These are phyloP conservation scores for Euclidia mi DNA, from an alignment of 2,888 invertebrate genomes.

Conservation along the genomic window DNA sequence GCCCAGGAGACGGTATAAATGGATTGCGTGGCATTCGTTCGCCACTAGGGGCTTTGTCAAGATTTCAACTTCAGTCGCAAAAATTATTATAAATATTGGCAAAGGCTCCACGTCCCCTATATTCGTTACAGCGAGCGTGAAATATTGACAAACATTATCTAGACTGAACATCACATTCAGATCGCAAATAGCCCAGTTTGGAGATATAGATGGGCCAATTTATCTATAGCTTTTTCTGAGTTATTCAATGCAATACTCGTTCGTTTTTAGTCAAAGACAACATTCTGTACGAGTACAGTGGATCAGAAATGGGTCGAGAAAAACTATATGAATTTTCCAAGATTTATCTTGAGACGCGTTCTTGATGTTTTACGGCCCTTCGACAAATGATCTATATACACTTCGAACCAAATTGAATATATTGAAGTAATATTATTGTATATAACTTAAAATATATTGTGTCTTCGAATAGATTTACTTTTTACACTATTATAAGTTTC, in stretches of 20 bases:
- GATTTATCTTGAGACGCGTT: conserved; percentile 42
- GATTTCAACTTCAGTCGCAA: conserved; percentile 48
- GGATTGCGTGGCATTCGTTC: conserved; percentile 58
- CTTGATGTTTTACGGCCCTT: conserved; percentile 43
- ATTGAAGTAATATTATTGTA: no score
- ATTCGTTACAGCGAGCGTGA: conserved; percentile 30
- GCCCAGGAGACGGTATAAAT: conserved; percentile 68
- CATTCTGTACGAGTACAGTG: conserved; percentile 40
- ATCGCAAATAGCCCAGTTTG: conserved; percentile 53
- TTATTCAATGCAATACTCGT: conserved; percentile 52
- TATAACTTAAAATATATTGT: no score
- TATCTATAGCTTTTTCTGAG: conserved; percentile 50
- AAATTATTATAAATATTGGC: conserved; percentile 57
- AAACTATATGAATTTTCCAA: conserved; percentile 48
- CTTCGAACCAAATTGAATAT: conserved; percentile 3
- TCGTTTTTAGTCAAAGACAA: conserved; percentile 48
- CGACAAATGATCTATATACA: conserved; percentile 32
- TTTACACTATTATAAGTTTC: no score
- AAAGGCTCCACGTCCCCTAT: conserved; percentile 24
- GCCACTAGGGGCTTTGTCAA: conserved; percentile 56
- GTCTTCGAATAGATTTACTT: no score
- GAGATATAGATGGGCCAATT: conserved; percentile 50
- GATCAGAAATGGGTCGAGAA: conserved; percentile 39
- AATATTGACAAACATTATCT: conserved; percentile 50
- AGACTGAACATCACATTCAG: conserved; percentile 53